Percentiles rank a stretch among this genome's conserved stretches.
phyloP scores from a whole-genome alignment of 2,113 vertebrate species.

The Pardalotus punctatus region DNA sequence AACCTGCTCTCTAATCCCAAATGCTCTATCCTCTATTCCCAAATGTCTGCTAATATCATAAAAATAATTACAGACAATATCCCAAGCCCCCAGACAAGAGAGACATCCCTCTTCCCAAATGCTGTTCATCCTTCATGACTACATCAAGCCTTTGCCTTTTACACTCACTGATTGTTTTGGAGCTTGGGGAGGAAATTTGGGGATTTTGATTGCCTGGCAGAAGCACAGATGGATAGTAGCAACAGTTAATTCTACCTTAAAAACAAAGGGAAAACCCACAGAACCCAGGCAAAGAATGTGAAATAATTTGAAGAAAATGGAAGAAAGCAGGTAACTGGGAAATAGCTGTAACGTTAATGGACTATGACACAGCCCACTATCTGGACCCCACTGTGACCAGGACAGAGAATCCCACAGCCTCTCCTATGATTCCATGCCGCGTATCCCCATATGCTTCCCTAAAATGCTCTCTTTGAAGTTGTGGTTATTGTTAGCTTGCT shows the following conservation, averaged over 20 bases:
- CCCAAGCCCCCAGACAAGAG: not conserved
- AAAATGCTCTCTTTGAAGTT: fast-evolving
- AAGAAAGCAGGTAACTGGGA: not conserved
- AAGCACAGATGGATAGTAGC: not conserved
- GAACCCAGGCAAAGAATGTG: not conserved
- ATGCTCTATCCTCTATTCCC: not conserved
- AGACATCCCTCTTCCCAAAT: not conserved
- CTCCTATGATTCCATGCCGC: fast-evolving
- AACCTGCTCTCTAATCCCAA: not conserved
- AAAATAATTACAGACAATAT: not conserved
- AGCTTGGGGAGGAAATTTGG: fast-evolving
- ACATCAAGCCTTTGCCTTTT: not conserved
- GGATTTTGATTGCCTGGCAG: not conserved
- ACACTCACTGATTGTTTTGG: not conserved
- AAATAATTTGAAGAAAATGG: not conserved
- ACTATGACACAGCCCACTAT: not conserved
- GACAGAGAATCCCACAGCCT: not conserved
- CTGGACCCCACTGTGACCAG: not conserved
- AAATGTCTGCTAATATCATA: not conserved
- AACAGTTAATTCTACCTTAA: not conserved
- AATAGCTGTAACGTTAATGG: not conserved
- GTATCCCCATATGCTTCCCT: fast-evolving
- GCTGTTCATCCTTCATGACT: not conserved
- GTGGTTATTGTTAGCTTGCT: not conserved
- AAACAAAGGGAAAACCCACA: not conserved